These are phyloP conservation scores for Apomyelois bistriatella DNA, from an alignment of 2,888 invertebrate species.

Conservation along the genomic window DNA sequence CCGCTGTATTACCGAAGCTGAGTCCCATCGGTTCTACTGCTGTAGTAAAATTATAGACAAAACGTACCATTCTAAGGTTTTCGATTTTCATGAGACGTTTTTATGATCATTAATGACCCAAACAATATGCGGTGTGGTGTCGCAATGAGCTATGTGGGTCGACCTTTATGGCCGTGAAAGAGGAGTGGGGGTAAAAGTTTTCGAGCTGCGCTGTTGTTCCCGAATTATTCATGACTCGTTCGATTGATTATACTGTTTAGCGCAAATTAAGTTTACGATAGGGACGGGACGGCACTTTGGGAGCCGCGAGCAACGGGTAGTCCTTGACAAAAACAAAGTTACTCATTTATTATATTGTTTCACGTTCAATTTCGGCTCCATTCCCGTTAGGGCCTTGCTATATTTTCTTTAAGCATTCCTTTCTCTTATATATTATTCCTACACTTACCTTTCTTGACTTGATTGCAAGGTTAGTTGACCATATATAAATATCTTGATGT, in stretches of 20 bases:
- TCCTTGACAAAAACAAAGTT: slow-evolving; percentile 22
- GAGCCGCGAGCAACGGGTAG: neutral
- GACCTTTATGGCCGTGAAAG: slow-evolving; percentile 23
- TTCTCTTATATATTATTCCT: no score
- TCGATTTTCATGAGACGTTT: no score
- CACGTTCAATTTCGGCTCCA: slow-evolving; percentile 11
- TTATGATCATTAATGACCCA: no score
- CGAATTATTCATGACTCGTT: slow-evolving; percentile 64
- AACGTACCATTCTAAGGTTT: no score
- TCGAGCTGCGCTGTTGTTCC: slow-evolving; percentile 37
- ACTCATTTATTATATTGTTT: slow-evolving; percentile 28
- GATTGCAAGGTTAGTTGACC: no score
- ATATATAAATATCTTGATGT: no score
- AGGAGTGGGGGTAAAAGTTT: slow-evolving; percentile 6
- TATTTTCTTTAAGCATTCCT: no score
- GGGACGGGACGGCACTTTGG: neutral
- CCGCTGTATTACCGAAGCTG: no score
- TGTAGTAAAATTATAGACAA: no score
- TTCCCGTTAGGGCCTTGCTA: neutral
- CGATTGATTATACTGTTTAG: slow-evolving; percentile 64
- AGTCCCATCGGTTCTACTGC: no score
- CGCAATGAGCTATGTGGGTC: neutral
- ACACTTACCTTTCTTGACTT: no score
- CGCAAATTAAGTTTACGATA: slow-evolving; percentile 42
- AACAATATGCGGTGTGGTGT: neutral